These are phyloP conservation scores for Syrphus vitripennis DNA, from an alignment of 2,888 invertebrate genomes.

Conservation along the genomic window DNA sequence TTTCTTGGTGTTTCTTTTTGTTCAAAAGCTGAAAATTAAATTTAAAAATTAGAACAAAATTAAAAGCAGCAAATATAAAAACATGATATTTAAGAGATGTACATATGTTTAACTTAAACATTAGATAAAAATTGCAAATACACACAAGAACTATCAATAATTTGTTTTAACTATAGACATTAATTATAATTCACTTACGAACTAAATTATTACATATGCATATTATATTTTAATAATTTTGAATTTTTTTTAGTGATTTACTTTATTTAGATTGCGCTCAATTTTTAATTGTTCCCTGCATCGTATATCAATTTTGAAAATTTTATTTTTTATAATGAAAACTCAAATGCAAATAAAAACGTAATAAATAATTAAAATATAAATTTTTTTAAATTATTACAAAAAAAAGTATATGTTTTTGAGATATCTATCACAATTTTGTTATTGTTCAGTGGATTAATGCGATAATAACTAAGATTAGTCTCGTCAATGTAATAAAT, in stretches of 20 bases:
- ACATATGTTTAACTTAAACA: constrained; percentile 59
- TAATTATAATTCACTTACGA: constrained; percentile 63
- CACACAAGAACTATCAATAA: constrained; percentile 53
- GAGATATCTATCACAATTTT: constrained; percentile 65
- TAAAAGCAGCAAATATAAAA: constrained; percentile 57
- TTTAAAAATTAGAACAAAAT: neutral
- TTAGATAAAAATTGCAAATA: constrained; percentile 62
- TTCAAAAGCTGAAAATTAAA: neutral
- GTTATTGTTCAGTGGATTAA: constrained; percentile 47
- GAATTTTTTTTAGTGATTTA: constrained; percentile 42
- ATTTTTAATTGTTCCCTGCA: constrained; percentile 73
- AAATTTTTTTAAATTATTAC: neutral
- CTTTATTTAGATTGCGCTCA: constrained; percentile 64
- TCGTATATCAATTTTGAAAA: constrained; percentile 71
- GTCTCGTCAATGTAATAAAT: no score
- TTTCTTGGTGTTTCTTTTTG: constrained; percentile 7
- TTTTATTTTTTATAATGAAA: constrained; percentile 49
- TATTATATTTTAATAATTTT: constrained; percentile 39
- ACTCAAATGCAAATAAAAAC: constrained; percentile 46
- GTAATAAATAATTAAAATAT: constrained; percentile 8
- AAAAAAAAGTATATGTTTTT: constrained; percentile 13
- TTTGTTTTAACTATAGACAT: constrained; percentile 19
- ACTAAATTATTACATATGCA: constrained; percentile 40
- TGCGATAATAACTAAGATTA: no score
- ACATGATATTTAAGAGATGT: constrained; percentile 23